Evolutionary conservation across 2,888 invertebrate genomes (phyloP).

Genomic region (Incurvaria masculella): DNA sequence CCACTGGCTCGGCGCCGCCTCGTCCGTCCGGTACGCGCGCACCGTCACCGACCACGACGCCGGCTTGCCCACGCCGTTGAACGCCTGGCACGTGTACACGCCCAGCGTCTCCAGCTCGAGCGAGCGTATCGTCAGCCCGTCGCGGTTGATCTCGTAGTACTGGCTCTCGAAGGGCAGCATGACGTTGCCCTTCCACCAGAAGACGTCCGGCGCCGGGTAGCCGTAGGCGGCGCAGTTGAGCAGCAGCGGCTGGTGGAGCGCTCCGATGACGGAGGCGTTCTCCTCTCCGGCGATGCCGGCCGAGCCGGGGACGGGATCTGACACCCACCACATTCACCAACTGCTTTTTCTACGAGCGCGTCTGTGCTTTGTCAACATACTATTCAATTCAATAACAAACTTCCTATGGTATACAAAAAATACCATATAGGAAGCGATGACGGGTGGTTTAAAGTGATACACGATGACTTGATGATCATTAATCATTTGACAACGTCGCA

Average conservation of each 20-base stretch:
- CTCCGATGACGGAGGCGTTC: slow-evolving; percentile 63
- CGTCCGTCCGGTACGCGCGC: slow-evolving; percentile 65
- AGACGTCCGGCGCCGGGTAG: slow-evolving; percentile 72
- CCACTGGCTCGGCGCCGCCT: slow-evolving; percentile 24
- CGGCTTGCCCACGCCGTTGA: slow-evolving; percentile 75
- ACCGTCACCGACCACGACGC: slow-evolving; percentile 74
- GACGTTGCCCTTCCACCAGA: slow-evolving; percentile 79
- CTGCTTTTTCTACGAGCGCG: slow-evolving; percentile 21
- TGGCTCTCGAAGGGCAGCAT: slow-evolving; percentile 71
- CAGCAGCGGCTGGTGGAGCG: slow-evolving; percentile 65
- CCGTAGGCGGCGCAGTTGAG: slow-evolving; percentile 82
- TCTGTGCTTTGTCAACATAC: slow-evolving; percentile 17
- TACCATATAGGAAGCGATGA: too few species aligned
- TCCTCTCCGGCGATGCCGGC: slow-evolving; percentile 68
- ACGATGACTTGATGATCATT: too few species aligned
- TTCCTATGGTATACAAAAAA: too few species aligned
- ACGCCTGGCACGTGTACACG: slow-evolving; percentile 86
- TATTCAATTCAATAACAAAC: too few species aligned
- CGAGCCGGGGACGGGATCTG: slow-evolving; percentile 57
- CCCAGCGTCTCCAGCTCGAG: slow-evolving; percentile 74
- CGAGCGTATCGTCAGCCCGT: slow-evolving; percentile 69
- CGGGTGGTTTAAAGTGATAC: too few species aligned
- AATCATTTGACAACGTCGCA: too few species aligned
- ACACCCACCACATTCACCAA: slow-evolving; percentile 24
- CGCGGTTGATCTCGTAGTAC: slow-evolving; percentile 70